Evolutionary conservation across 2,797 vertebrate genomes (phyloP), one percentile per base, ranked within the genome.

Genomic region (Setipinna tenuifilis): DNA sequence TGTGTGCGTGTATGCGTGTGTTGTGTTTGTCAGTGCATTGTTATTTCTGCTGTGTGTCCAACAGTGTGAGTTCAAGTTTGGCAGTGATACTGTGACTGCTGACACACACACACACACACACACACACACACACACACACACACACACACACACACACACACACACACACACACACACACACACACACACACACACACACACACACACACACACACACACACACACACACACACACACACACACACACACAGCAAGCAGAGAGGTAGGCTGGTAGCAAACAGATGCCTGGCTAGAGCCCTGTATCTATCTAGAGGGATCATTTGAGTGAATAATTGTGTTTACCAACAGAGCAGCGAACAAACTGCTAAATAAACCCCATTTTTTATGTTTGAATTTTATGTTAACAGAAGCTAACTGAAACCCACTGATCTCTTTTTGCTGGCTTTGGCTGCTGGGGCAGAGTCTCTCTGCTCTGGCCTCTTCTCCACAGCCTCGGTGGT

Each of bases 371-470:
- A 54, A 54, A 9, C 50, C 50, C 7, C 7, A 54, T 54, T 54
- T 54, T 54, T 54, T 9, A 54, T 41, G 50, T 9, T 14, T 10
- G 2, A 9, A 48, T 9, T 54, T 54, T 54, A 54, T 14, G 50
- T 54, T 9, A 54, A 54, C 50, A 54, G 14, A 54, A 54, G 7
- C 50, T 54, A 54, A 54, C 50, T 54, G 28, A 31, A 87, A 91
- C 95, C 94, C 90, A 97, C 97, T 93, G 94, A 95, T 88, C 94
- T 96, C 92, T 97, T 98, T 87, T 91, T 94, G 91, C 92, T 87
- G 81, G 82, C 84, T 91, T 95, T 95, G 90, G 85, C 61, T 10
- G 85, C 61, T 9, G 86, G 46, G 0, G 92, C 90, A 0, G 0
- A 41, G 50, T 85, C 90, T 50, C 86, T 94, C 89, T 91, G 94